Evolutionary conservation across 2,113 vertebrate genomes (phyloP).

Genomic region (Balaenoptera acutorostrata): DNA sequence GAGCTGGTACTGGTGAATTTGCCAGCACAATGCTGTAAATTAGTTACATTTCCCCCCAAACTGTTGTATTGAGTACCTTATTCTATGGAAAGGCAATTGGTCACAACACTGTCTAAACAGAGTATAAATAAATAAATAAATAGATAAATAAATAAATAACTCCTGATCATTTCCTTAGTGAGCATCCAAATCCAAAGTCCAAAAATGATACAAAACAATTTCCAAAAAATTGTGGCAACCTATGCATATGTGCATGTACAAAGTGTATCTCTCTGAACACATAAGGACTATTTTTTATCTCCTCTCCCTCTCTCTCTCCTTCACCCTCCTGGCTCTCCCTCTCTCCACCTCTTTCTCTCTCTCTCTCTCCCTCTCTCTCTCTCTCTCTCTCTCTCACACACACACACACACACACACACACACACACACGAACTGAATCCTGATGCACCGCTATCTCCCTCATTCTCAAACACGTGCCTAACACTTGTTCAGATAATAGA

Average conservation of each 20-base stretch:
- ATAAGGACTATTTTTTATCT: background rate
- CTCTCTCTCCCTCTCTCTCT: too few species aligned
- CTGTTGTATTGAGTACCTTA: background rate
- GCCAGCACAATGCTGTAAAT: background rate
- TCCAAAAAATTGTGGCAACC: background rate
- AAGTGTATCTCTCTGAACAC: background rate
- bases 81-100: background rate
- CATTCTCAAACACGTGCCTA: conserved; percentile 72
- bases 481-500: conserved; percentile 70
- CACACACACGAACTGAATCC: background rate
- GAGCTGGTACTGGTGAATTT: background rate
- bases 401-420: background rate
- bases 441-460: conserved; percentile 54
- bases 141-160: background rate
- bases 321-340: too few species aligned
- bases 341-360: background rate
- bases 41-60: background rate
- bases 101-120: background rate
- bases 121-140: background rate
- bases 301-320: too few species aligned
- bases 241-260: too few species aligned
- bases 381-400: background rate
- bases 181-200: background rate
- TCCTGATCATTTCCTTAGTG: background rate
- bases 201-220: background rate